Evolutionary conservation across 2,888 invertebrate species (phyloP), one percentile per base, ranked within the genome.

Genomic region (Caenorhabditis japonica): DNA sequence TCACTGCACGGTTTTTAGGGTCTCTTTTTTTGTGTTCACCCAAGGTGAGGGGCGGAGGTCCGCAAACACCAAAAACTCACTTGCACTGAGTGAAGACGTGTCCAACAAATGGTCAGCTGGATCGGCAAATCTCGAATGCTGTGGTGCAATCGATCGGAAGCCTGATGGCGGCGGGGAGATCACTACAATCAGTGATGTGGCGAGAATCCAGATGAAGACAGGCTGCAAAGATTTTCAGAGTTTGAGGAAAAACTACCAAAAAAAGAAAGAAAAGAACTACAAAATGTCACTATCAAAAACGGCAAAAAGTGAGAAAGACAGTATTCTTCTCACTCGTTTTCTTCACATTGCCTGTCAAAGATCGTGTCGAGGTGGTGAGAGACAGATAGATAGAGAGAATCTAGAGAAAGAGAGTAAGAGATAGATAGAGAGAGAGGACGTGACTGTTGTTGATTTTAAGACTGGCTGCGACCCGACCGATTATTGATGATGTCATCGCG

Each of bases 391-490:
- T 44, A 59, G 47, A 47, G 36, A 36, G 39, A 53, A 3, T 4
- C 15, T 8, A 10, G 15, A 47, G 33, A 17, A 19, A 33, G 10
- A n/a, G n/a, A n/a, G n/a, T n/a, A n/a, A n/a, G n/a, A n/a, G n/a
- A 15, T 10, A n/a, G 25, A 25, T 13, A 47, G 13, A 33, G 47
- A 44, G 21, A 46, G 39, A 23, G 12, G 62, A 64, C 64, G 64
- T 64, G 64, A 64, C 46, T 64, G 33, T 64, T 64, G 64, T 49
- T 49, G 56, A 25, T 64, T 64, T n/a, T n/a, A n/a, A n/a, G n/a
- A n/a, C 27, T 62, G 46, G 49, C 33, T 33, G 41, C 39, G 43
- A 12, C 46, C 27, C 49, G 55, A 49, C 33, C 46, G 53, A 47
- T 55, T 64, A 56, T 56, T 25, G 49, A 64, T 64, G 64, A 64